Base-by-base conservation (phyloP, 1,140 invertebrate species). In the Drosophila mauritiana region DNA sequence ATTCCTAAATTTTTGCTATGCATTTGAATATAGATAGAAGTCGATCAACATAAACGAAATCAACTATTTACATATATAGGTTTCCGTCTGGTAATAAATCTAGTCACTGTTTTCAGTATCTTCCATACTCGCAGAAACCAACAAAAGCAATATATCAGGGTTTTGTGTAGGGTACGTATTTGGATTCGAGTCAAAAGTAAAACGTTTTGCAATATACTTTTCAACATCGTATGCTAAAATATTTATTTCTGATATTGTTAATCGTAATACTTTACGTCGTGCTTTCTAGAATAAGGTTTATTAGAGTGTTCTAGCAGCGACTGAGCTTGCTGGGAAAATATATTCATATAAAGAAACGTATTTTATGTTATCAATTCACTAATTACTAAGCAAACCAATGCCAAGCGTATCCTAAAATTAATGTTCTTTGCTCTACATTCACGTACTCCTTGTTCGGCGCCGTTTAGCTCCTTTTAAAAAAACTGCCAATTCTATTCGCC, bases 351-450 rank as follows among this genome's bases (percentile, higher is more conserved):
- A 62, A 45, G 37, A 70, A 70, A 70, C 53, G 64, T 70, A 70
- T 57, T 70, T 36, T 65, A 67, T 63, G 42, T 52, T 57, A 72
- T 72, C 37, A 72, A 70, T 74, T 74, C 37, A 76, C 73, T 77
- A 77, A 77, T 69, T 12, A 68, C 63, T 77, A 82, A 72, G 76
- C 57, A 78, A 82, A 81, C 62, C 78, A 86, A 81, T 85, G 82
- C 83, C 82, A 86, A 86, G 78, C 72, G 56, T 73, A 53, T 67
- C 57, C 73, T 78, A 61, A 75, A 88, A 67, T 72, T 75, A 78
- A 88, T 55, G 59, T 58, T 55, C 45, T 69, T 51, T 63, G 49
- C 62, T 80, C 39, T 63, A 69, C 48, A 39, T 34, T 34, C 20
- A 69, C 48, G 13, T 31, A 31, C 31, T 57, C 51, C 56, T 46